These are phyloP conservation scores for Rhinogobius similis DNA, from an alignment of 2,113 vertebrate genomes.

Conservation along the genomic window DNA sequence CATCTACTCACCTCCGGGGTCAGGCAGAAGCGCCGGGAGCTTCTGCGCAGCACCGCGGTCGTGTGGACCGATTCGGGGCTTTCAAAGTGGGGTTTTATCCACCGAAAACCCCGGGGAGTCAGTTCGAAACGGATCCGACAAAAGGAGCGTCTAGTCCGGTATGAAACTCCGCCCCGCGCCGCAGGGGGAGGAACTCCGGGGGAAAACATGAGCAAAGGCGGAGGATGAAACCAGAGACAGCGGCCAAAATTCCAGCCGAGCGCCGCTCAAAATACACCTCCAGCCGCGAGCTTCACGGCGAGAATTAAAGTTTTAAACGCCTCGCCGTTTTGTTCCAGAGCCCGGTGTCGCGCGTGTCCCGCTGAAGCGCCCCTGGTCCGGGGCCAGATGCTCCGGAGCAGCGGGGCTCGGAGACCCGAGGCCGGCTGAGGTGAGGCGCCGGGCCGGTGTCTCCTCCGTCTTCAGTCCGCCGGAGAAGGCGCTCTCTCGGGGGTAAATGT, in stretches of 20 bases:
- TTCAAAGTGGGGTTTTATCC: conserved; percentile 66
- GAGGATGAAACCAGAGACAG: conserved; percentile 70
- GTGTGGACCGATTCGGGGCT: conserved; percentile 34
- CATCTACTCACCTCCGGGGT: conserved; percentile 66
- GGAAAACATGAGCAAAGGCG: conserved; percentile 78
- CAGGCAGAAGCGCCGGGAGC: conserved; percentile 11
- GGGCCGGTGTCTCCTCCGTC: not conserved
- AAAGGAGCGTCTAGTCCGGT: conserved; percentile 85
- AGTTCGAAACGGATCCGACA: conserved; percentile 82
- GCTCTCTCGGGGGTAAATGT: not conserved
- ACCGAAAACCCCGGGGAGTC: conserved; percentile 81
- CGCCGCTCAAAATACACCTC: not conserved
- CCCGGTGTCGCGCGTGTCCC: not conserved
- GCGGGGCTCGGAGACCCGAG: conserved; percentile 20
- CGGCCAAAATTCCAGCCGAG: conserved; percentile 27
- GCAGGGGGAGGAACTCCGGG: conserved; percentile 85
- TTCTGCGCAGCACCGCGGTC: conserved; percentile 24
- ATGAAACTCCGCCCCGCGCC: conserved; percentile 86
- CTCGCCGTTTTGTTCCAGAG: not conserved
- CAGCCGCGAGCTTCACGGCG: not conserved
- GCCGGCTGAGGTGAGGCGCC: conserved; percentile 1
- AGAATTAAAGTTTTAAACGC: not conserved
- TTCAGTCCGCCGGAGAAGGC: conserved; percentile 8
- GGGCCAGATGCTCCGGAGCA: conserved; percentile 16
- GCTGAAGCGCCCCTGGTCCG: conserved; percentile 24